Conservation (phyloP, 2,888 invertebrate genomes). For the Sicus ferrugineus region DNA sequence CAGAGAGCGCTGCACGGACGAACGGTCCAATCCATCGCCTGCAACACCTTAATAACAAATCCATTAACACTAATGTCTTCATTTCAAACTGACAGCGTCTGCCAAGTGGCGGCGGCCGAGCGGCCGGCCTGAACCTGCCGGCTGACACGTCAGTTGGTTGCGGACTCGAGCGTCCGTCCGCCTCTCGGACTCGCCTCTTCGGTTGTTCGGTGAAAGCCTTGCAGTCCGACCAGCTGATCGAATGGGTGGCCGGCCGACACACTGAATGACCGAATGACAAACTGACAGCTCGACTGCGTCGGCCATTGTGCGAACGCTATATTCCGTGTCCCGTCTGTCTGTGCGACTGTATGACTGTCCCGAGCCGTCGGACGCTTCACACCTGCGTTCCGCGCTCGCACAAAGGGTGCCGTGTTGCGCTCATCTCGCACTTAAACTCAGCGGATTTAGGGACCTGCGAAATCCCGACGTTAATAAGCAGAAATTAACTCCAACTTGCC, state of each 20-base stretch:
- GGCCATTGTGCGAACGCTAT: too few relatives aligned
- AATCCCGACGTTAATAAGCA: constrained; percentile 32
- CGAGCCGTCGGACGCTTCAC: constrained; percentile 12
- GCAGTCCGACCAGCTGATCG: neutral
- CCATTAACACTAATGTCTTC: constrained; percentile 65
- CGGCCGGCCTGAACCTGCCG: constrained; percentile 13
- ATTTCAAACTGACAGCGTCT: constrained; percentile 60
- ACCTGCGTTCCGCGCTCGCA: neutral
- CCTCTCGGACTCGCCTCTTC: neutral
- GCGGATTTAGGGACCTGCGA: constrained; percentile 17
- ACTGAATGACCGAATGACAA: too few relatives aligned
- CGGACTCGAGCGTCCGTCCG: neutral
- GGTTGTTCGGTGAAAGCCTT: neutral
- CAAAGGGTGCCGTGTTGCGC: neutral
- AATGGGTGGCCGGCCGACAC: neutral
- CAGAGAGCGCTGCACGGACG: neutral
- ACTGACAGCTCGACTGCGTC: neutral
- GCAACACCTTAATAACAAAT: constrained; percentile 63
- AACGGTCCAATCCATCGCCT: constrained; percentile 44
- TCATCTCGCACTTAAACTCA: neutral
- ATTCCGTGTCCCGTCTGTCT: constrained; percentile 7
- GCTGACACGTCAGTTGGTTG: neutral
- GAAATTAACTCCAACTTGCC: constrained; percentile 33
- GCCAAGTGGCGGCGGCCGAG: constrained; percentile 11
- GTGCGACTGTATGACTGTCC: neutral